phyloP scores from a whole-genome alignment of 2,888 invertebrate species.

The Erynnis tages region DNA sequence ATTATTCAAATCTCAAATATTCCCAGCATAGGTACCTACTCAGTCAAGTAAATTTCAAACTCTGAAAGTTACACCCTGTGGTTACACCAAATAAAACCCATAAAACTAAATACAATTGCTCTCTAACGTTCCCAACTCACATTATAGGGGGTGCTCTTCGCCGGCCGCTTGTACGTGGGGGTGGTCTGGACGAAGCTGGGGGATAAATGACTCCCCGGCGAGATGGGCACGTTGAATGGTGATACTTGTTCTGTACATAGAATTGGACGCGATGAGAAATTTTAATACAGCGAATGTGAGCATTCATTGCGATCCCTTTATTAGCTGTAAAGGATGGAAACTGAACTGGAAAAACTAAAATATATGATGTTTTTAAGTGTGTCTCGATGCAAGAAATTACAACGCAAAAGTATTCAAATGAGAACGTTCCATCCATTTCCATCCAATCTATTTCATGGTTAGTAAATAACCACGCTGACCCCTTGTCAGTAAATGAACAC shows the following conservation, averaged over 20 bases:
- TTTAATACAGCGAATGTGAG: slow-evolving; percentile 24
- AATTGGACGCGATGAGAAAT: slow-evolving; percentile 25
- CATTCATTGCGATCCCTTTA: background rate
- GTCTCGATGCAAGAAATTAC: no score
- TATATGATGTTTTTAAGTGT: no score
- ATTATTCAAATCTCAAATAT: no score
- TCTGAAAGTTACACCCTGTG: background rate
- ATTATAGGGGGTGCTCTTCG: slow-evolving; percentile 70
- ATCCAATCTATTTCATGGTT: no score
- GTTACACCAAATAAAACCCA: slow-evolving; percentile 7
- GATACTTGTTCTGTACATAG: slow-evolving; percentile 58
- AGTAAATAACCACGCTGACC: no score
- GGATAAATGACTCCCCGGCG: slow-evolving; percentile 63
- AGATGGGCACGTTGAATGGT: slow-evolving; percentile 69
- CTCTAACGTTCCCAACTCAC: slow-evolving; percentile 47
- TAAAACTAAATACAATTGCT: slow-evolving; percentile 14
- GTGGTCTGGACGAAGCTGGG: slow-evolving; percentile 65
- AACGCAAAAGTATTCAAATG: no score
- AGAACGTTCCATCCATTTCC: no score
- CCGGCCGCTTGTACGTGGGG: slow-evolving; percentile 64
- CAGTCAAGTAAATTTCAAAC: background rate
- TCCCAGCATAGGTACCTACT: background rate
- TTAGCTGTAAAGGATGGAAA: no score
- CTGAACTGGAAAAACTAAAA: no score
- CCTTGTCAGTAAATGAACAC: no score